Percentiles rank a stretch among this genome's conserved stretches.
Conservation (phyloP, 1,140 invertebrate genomes). For the Hydropsyche tenuis region DNA sequence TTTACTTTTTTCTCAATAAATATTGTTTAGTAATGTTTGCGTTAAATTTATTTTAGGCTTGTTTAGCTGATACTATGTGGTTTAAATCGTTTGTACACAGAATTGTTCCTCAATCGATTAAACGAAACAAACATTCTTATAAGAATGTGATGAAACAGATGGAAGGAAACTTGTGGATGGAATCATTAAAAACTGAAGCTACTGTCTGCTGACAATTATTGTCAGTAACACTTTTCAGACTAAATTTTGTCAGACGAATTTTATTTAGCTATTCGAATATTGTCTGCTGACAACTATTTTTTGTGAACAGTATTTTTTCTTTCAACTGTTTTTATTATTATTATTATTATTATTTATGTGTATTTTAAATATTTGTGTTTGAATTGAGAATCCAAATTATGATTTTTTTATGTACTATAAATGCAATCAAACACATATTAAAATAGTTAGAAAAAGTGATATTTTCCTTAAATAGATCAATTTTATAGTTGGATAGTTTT, state of each 20-base stretch:
- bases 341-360: no score
- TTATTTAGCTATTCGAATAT: background rate
- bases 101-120: conserved; percentile 41
- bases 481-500: conserved; percentile 7
- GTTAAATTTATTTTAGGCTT: conserved; percentile 39
- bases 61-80: conserved; percentile 45
- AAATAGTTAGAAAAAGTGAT: background rate
- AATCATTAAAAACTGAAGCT: conserved; percentile 43
- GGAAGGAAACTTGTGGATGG: conserved; percentile 47
- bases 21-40: background rate
- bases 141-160: conserved; percentile 48
- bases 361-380: no score
- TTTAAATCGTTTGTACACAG: conserved; percentile 44
- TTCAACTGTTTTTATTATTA: background rate
- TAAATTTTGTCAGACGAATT: conserved; percentile 1
- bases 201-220: conserved; percentile 49
- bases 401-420: background rate
- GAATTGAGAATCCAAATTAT: no score
- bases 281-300: conserved; percentile 28
- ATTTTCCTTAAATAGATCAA: conserved; percentile 2
- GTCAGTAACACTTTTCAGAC: conserved; percentile 23
- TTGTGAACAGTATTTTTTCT: conserved; percentile 1
- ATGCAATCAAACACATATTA: background rate
- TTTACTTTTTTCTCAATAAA: background rate
- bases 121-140: conserved; percentile 40